Evolutionary conservation across 2,797 vertebrate species (phyloP), one percentile per base, ranked within the genome.

Genomic region (Leptatherina wallacei): DNA sequence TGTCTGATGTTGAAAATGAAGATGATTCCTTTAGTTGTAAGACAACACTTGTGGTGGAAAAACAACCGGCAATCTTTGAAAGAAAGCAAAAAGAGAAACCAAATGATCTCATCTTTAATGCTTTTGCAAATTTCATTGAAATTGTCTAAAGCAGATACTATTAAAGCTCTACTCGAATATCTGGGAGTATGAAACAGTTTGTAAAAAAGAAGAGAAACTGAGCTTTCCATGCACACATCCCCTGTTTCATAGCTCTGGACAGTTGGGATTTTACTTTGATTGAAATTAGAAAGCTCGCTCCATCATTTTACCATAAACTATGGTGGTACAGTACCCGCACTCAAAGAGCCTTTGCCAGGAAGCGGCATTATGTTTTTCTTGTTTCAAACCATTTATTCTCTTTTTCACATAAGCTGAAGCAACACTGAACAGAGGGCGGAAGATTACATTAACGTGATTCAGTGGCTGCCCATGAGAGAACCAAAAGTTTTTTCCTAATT

Each of bases 401-500:
- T 54, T 83, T 67, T 65, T 61, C 49, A 70, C 78, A 87, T 80
- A 76, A 82, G 75, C 77, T 71, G 75, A 61, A 40, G 77, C 63
- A 78, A 73, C 70, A 69, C 54, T 62, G 69, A 79, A 61, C 61
- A 68, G 73, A 78, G 82, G 75, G 65, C 71, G 30, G 78, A 86
- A 75, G 75, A 76, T 85, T 65, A 56, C 47, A 72, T 83, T 73
- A 73, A 82, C 24, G 24, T 51, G 29, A 61, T 79, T 85, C 69
- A 64, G 60, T 66, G 75, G 86, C 61, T 76, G 65, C 77, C 63
- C 68, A 63, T 42, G 66, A 82, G 61, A 74, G 76, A 72, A 85
- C 73, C 74, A 63, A 38, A 68, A 84, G 38, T 83, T 44, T 69
- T 89, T 90, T 90, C 88, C 88, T 84, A 90, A 90, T 88, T 71